Percentiles rank a stretch among this genome's conserved stretches.
phyloP scores from a whole-genome alignment of 2,888 invertebrate genomes.

The Alviniconcha strummeri region DNA sequence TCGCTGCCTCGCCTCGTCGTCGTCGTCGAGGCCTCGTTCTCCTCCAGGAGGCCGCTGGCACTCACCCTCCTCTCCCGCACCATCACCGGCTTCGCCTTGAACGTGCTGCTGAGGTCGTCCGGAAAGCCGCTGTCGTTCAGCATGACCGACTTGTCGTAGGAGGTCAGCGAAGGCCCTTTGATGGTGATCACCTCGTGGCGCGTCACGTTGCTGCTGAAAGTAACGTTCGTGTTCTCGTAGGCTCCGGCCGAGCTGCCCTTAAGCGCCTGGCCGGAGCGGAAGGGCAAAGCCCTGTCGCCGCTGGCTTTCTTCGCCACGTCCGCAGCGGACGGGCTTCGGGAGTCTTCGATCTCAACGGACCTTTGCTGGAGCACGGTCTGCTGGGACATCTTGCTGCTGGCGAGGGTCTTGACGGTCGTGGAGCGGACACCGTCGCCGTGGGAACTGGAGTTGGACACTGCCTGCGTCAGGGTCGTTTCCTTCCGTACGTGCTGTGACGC shows the following conservation, averaged over 20 bases:
- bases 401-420: background rate
- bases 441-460: too few relatives aligned
- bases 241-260: background rate
- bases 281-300: background rate
- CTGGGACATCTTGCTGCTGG: background rate
- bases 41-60: background rate
- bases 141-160: constrained; percentile 15
- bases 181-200: constrained; percentile 11
- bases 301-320: background rate
- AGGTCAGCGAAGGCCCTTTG: background rate
- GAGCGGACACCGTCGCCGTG: too few relatives aligned
- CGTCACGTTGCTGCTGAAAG: constrained; percentile 13
- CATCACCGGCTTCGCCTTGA: constrained; percentile 20
- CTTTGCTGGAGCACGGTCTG: background rate
- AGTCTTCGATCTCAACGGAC: background rate
- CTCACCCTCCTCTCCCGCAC: constrained; percentile 10
- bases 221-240: constrained; percentile 13
- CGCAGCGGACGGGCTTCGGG: background rate
- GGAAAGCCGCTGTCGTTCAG: constrained; percentile 16
- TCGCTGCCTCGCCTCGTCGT: background rate
- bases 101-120: constrained; percentile 6
- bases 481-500: too few relatives aligned
- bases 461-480: too few relatives aligned
- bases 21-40: background rate
- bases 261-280: background rate